phyloP scores from a whole-genome alignment of 2,797 vertebrate genomes.

The Discoglossus pictus region DNA sequence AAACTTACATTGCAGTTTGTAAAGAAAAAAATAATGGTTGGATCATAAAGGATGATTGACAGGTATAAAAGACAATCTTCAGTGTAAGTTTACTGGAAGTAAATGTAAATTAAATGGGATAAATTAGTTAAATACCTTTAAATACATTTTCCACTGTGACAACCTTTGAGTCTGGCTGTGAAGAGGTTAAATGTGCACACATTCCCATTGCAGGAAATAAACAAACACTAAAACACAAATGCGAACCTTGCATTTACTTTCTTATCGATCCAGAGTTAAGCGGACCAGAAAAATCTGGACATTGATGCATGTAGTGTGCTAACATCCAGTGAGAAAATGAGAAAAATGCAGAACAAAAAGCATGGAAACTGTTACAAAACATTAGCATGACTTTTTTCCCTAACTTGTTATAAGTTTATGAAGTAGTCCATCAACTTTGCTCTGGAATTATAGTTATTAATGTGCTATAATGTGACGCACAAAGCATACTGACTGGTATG shows the following conservation, averaged over 20 bases:
- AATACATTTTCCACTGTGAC: too few species aligned
- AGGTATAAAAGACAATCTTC: too few species aligned
- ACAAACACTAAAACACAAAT: conserved; percentile 3
- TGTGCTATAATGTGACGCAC: conserved; percentile 17
- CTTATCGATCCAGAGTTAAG: conserved; percentile 35
- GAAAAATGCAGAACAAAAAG: conserved; percentile 34
- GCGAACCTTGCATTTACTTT: conserved; percentile 20
- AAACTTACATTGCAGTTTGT: too few species aligned
- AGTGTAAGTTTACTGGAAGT: too few species aligned
- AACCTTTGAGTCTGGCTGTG: too few species aligned
- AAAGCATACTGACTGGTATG: too few species aligned
- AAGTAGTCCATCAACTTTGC: conserved; percentile 20
- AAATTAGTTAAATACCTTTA: too few species aligned
- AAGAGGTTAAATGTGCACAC: neutral
- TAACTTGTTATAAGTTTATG: conserved; percentile 24
- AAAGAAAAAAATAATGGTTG: too few species aligned
- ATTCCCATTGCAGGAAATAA: too few species aligned
- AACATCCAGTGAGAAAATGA: conserved; percentile 28
- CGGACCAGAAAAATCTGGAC: conserved; percentile 30
- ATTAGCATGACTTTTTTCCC: conserved; percentile 6
- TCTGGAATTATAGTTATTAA: conserved; percentile 20
- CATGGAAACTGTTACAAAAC: conserved; percentile 16
- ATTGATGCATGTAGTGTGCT: conserved; percentile 36
- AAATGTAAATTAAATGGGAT: too few species aligned
- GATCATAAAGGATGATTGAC: too few species aligned